Evolutionary conservation across 2,797 vertebrate genomes (phyloP).

Genomic region (Sebastes steindachneri): DNA sequence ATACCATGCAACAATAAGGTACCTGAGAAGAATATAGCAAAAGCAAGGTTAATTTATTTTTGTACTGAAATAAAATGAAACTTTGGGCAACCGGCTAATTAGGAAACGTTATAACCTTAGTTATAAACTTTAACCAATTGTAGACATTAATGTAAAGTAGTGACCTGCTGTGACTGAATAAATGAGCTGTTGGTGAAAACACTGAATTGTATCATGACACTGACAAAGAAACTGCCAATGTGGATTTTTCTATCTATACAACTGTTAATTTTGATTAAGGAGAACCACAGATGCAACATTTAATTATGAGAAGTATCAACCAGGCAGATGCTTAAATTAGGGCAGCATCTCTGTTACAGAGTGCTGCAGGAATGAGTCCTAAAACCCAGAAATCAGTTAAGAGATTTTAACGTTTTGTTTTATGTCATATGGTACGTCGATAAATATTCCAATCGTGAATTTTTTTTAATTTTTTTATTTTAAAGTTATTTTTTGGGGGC

Average conservation of each 20-base stretch:
- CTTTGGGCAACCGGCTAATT: background rate
- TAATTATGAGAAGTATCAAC: background rate
- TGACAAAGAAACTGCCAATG: too few species aligned
- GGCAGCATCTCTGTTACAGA: background rate
- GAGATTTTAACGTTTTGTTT: too few species aligned
- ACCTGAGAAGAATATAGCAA: background rate
- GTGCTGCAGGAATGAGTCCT: too few species aligned
- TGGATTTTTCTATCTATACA: background rate
- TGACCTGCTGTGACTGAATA: background rate
- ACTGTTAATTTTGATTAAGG: background rate
- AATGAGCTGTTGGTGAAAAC: background rate
- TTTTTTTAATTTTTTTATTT: too few species aligned
- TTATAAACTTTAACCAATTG: background rate
- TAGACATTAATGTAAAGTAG: background rate
- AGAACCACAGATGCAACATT: background rate
- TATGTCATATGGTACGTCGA: too few species aligned
- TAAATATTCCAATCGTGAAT: too few species aligned
- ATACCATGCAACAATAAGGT: background rate
- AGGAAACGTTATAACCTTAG: background rate
- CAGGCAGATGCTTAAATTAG: background rate
- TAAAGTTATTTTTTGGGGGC: too few species aligned
- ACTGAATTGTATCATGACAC: background rate
- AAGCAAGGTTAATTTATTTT: background rate
- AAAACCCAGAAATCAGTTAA: too few species aligned
- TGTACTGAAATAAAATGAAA: background rate